Base-by-base conservation (phyloP, 2,888 invertebrate species). In the Alsophila aescularia region DNA sequence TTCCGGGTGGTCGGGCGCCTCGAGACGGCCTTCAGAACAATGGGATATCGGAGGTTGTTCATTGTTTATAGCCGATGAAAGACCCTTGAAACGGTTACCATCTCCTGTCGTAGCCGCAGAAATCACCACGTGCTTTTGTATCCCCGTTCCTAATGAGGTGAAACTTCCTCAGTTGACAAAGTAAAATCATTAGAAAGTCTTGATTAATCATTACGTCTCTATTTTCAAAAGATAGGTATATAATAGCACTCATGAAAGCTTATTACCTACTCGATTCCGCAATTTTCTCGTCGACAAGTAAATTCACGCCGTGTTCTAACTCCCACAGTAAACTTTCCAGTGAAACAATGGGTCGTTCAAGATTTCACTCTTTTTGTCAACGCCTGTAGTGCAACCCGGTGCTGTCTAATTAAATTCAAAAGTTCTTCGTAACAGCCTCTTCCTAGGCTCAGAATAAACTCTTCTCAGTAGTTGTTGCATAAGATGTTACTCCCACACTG, bases 291-390 rank as follows among this genome's bases (percentile, higher is more conserved):
- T 65, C 71, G 45, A 62, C 74, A 69, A 68, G 73, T 75, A 69
- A 75, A 73, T 79, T 77, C 66, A 69, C 67, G 70, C 66, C 62
- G 67, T 70, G 69, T 70, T 68, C 64, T 54, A 64, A 72, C 77
- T 87, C 90, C 80, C 90, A 90, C 87, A 81, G 70, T 66, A 64
- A 82, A 87, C 88, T 89, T 88, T 88, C 85, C 78, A 81, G 66
- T 57, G 65, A 81, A 72, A 90, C 90, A 91, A 91, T 90, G 62
- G 83, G 66, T 79, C 75, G 82, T 85, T 83, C 75, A 69, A 75
- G 84, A 83, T 90, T 90, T 91, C 90, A 87, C 90, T 88, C 83
- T 86, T 90, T 90, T 90, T 90, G 86, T 86, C 86, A 87, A 81
- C 73, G 64, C 73, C 73, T 67, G 64, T 68, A 68, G 73, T 69